A percentile compares a stretch with the other conserved stretches of the same genome.
Conservation (phyloP, 1,140 invertebrate genomes). For the Episyrphus balteatus region DNA sequence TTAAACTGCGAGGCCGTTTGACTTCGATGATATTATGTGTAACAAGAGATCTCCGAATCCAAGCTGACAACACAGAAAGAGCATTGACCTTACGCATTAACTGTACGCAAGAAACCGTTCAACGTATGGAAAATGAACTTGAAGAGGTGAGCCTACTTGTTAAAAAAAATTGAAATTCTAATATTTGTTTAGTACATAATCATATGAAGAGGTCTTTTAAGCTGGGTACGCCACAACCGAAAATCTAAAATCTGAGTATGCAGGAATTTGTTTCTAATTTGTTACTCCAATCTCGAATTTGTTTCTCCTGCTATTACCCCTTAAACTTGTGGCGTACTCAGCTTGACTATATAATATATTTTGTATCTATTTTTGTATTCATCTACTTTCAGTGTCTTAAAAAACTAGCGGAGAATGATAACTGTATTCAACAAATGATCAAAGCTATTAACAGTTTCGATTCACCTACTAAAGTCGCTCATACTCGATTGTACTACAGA, state of each 20-base stretch:
- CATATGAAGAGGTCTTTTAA: neutral
- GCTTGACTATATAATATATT: neutral
- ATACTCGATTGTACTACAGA: conserved; percentile 62
- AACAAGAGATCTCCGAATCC: conserved; percentile 55
- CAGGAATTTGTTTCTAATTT: neutral
- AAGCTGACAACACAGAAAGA: conserved; percentile 59
- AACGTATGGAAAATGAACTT: conserved; percentile 54
- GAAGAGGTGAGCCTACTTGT: conserved; percentile 37
- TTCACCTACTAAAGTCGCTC: conserved; percentile 60
- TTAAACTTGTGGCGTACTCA: neutral
- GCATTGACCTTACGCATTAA: conserved; percentile 52
- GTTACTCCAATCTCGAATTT: too few relatives aligned
- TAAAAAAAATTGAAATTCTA: neutral
- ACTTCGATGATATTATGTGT: conserved; percentile 51
- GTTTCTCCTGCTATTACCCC: too few relatives aligned
- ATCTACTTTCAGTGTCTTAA: conserved; percentile 42
- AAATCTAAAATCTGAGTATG: too few relatives aligned
- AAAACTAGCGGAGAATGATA: conserved; percentile 58
- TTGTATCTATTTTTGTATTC: neutral
- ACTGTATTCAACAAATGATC: conserved; percentile 49
- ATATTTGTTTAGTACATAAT: neutral
- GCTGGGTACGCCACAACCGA: too few relatives aligned
- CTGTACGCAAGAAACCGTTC: conserved; percentile 52
- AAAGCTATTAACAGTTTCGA: conserved; percentile 52
- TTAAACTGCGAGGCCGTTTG: conserved; percentile 47